Evolutionary conservation across 2,888 invertebrate genomes (phyloP), one percentile per base, ranked within the genome.

Genomic region (Apodemia duryi): DNA sequence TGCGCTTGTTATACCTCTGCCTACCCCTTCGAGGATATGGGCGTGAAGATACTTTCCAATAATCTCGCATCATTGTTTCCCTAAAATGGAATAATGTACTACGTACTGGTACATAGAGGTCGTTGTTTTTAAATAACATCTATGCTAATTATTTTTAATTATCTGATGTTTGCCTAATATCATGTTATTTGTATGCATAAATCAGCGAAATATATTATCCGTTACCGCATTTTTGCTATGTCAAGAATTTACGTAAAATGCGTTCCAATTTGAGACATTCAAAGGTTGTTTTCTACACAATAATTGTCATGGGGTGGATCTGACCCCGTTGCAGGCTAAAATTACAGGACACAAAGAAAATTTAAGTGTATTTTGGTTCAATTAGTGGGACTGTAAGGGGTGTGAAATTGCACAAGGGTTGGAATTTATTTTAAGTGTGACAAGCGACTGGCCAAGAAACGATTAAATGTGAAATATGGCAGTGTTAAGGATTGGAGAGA

Each of bases 311-410:
- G 76, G 86, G 86, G 85, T 81, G 71, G 73, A 29, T 29, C 76
- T 82, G 84, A 82, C 86, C 86, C 87, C 81, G 82, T 81, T 82
- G 76, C 79, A 81, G 74, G 78, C 85, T 85, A 84, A 86, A 88
- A 86, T 88, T 87, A 85, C 82, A 78, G 83, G 85, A 83, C 84
- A 85, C 87, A 86, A 88, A 88, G 88, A 87, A 86, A 88, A 86
- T 87, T 84, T 85, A 83, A 86, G 85, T 85, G 85, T 86, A 87
- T 88, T 88, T 87, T 84, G 85, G 88, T 84, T 79, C 86, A 87
- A 88, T 88, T 88, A 87, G 84, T 82, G 80, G 80, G 79, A 73
- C 74, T 77, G 79, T 73, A 76, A 79, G 78, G 86, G 88, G 87
- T 86, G 86, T 84, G 82, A 86, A 86, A 88, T 87, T 85, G 82